Evolutionary conservation across 2,888 invertebrate genomes (phyloP), one percentile per base, ranked within the genome.

Genomic region (Trissoscelio sp.): DNA sequence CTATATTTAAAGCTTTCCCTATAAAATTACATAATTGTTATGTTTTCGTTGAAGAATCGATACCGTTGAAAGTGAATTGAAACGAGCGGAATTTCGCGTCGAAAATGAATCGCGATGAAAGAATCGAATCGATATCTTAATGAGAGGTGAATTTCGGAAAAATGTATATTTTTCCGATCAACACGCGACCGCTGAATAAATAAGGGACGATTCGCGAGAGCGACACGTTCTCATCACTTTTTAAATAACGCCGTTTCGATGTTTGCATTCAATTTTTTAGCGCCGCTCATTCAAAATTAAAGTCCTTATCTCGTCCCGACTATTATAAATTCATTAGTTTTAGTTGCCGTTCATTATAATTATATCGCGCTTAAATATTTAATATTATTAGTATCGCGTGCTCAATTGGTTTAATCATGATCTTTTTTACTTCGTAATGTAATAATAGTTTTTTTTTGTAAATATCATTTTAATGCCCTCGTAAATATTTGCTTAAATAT

Each of bases 61-160:
- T 73, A 62, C 20, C 39, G 34, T 55, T 12, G 62, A 73, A 62
- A 73, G 73, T 73, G 62, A 73, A 73, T 73, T 51, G 18, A 53
- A 62, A 16, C 24, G 53, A 42, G 39, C 16, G 24, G 16, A 51
- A 31, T 44, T 44, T 69, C n/a, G 55, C 42, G 53, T 67, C 22
- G 34, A 66, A 53, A 39, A 34, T 37, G 46, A 62, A 42, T 16
- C 24, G 22, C 24, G 16, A n/a, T n/a, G n/a, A n/a, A n/a, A n/a
- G n/a, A n/a, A n/a, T n/a, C n/a, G n/a, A n/a, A n/a, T n/a, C n/a
- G n/a, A n/a, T n/a, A n/a, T n/a, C n/a, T n/a, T n/a, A n/a, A n/a
- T n/a, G 3, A 5, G 42, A 39, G 31, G 4, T 9, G 3, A 31
- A 31, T 31, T 31, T 31, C 9, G 31, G 9, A n/a, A n/a, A n/a